Evolutionary conservation across 2,113 vertebrate species (phyloP).

Genomic region (Alaudala cheleensis): DNA sequence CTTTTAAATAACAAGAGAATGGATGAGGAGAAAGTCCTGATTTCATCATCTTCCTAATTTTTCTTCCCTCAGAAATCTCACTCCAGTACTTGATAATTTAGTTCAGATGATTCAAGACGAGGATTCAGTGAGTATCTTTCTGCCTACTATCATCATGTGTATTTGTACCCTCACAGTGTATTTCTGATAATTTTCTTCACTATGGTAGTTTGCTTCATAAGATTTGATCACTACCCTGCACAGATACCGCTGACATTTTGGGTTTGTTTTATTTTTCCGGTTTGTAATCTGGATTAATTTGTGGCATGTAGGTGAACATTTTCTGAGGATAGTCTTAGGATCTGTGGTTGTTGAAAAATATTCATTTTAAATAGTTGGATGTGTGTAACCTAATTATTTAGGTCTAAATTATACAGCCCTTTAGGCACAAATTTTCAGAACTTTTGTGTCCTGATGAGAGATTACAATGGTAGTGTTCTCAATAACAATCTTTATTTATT

Average conservation of each 20-base stretch:
- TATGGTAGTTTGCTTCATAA: neutral
- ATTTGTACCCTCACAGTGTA: neutral
- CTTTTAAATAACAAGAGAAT: constrained; percentile 38
- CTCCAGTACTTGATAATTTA: constrained; percentile 93
- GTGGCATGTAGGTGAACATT: neutral
- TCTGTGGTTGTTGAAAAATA: neutral
- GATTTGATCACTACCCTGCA: neutral
- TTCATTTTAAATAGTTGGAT: neutral
- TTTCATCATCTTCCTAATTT: constrained; percentile 66
- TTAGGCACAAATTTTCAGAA: neutral
- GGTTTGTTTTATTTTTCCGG: neutral
- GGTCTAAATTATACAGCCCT: neutral
- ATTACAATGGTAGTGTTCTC: neutral
- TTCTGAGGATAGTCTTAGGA: neutral
- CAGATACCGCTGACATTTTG: neutral
- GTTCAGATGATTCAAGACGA: constrained; percentile 99
- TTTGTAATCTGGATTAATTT: neutral
- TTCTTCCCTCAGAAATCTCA: constrained; percentile 87
- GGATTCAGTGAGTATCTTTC: constrained; percentile 88
- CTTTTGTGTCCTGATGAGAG: neutral
- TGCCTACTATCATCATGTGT: neutral
- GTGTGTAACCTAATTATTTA: neutral
- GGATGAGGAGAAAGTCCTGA: constrained; percentile 38
- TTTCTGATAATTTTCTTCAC: neutral
- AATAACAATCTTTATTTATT: neutral